These are phyloP conservation scores for Paratrypauchen microcephalus DNA, from an alignment of 2,797 vertebrate genomes.

Conservation along the genomic window DNA sequence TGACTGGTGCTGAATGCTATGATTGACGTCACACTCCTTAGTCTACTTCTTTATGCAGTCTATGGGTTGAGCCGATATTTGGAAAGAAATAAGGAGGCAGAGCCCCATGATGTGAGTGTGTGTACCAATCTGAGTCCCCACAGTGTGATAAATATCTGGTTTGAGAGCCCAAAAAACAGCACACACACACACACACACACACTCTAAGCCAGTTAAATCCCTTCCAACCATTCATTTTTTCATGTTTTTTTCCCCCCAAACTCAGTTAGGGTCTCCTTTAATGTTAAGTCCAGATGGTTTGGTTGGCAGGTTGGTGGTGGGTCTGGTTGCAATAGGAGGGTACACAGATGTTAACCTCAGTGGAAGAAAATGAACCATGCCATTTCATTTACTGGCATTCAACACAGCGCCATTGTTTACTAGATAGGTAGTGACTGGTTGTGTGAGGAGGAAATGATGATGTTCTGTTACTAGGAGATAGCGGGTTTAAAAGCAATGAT, in stretches of 20 bases:
- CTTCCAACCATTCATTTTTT: conserved; percentile 40
- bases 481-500: neutral
- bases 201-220: conserved; percentile 69
- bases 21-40: too few species aligned
- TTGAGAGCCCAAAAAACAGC: too few species aligned
- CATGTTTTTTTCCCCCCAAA: conserved; percentile 17
- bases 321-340: conserved; percentile 11
- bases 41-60: too few species aligned
- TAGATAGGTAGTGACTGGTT: neutral
- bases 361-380: neutral
- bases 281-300: conserved; percentile 29
- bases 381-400: conserved; percentile 5
- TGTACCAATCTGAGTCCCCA: too few species aligned
- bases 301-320: conserved; percentile 18
- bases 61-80: too few species aligned
- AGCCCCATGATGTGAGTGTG: too few species aligned
- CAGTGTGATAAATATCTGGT: too few species aligned
- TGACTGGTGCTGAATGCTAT: neutral
- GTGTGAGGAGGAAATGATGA: neutral
- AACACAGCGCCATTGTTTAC: neutral
- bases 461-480: conserved; percentile 6
- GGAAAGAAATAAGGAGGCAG: too few species aligned
- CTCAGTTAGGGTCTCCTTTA: conserved; percentile 36
- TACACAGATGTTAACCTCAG: conserved; percentile 2
- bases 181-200: conserved; percentile 48